These are phyloP conservation scores for Pollenia angustigena DNA, from an alignment of 2,888 invertebrate genomes.

Conservation along the genomic window DNA sequence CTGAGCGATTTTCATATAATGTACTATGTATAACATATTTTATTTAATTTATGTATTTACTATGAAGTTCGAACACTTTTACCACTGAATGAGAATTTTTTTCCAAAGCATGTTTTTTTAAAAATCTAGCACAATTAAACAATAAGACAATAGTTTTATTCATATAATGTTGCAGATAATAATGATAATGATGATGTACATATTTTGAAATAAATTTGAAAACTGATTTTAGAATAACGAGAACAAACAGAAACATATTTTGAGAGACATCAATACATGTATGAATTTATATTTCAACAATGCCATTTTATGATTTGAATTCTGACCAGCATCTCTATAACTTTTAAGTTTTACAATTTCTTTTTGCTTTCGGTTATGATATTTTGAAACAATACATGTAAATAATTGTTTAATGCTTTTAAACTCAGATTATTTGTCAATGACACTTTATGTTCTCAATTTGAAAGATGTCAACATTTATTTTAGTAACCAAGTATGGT, in stretches of 20 bases:
- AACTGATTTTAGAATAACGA: background rate
- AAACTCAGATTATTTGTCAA: slow-evolving; percentile 33
- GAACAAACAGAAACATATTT: background rate
- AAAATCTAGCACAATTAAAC: slow-evolving; percentile 39
- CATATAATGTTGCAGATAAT: background rate
- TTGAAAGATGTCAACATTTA: slow-evolving; percentile 30
- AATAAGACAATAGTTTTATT: slow-evolving; percentile 26
- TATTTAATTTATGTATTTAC: too few relatives aligned
- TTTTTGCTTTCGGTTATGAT: background rate
- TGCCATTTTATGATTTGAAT: background rate
- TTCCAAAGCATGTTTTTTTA: too few relatives aligned
- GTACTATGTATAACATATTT: too few relatives aligned
- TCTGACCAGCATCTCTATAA: slow-evolving; percentile 16
- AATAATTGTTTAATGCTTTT: slow-evolving; percentile 25
- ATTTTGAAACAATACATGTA: background rate
- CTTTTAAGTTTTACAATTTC: background rate
- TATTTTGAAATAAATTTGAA: background rate
- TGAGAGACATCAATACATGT: background rate
- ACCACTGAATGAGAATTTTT: background rate
- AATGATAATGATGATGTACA: slow-evolving; percentile 4
- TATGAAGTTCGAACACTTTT: background rate
- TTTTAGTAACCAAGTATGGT: background rate
- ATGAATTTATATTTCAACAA: background rate
- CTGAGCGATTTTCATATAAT: too few relatives aligned
- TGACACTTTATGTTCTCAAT: slow-evolving; percentile 30